Percentiles rank a stretch among this genome's conserved stretches.
Conservation (phyloP, 2,888 invertebrate genomes). For the Drosophila subsilvestris region DNA sequence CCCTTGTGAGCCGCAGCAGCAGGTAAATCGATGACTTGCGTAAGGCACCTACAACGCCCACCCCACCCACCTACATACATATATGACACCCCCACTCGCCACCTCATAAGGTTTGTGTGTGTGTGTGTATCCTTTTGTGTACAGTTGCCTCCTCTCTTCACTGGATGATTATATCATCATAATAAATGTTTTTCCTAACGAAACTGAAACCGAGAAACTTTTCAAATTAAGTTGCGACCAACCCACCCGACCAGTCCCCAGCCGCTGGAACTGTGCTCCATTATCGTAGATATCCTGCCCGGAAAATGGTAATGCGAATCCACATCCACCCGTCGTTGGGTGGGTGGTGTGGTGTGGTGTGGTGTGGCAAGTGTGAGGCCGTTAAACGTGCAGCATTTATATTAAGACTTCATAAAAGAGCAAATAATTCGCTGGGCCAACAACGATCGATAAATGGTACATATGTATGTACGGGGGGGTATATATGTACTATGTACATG, state of each 20-base stretch:
- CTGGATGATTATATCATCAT: constrained; percentile 77
- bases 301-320: constrained; percentile 18
- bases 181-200: constrained; percentile 73
- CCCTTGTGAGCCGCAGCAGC: constrained; percentile 27
- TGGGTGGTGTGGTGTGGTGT: not conserved
- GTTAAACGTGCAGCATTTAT: constrained; percentile 76
- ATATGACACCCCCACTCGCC: not conserved
- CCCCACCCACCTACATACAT: too few species aligned
- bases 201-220: constrained; percentile 63
- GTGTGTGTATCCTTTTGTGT: constrained; percentile 18
- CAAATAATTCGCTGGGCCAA: constrained; percentile 70
- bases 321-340: not conserved
- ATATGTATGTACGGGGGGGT: too few species aligned
- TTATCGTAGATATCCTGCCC: constrained; percentile 19
- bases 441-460: constrained; percentile 58
- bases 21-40: constrained; percentile 6
- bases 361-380: constrained; percentile 60
- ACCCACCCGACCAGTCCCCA: constrained; percentile 26
- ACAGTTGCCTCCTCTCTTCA: constrained; percentile 64
- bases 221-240: constrained; percentile 69
- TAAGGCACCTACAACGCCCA: too few species aligned
- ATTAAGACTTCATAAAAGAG: constrained; percentile 80
- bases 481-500: not conserved
- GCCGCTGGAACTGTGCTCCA: constrained; percentile 12
- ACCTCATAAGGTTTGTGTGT: too few species aligned